Evolutionary conservation across 2,113 vertebrate species (phyloP).

Genomic region (Equus przewalskii): DNA sequence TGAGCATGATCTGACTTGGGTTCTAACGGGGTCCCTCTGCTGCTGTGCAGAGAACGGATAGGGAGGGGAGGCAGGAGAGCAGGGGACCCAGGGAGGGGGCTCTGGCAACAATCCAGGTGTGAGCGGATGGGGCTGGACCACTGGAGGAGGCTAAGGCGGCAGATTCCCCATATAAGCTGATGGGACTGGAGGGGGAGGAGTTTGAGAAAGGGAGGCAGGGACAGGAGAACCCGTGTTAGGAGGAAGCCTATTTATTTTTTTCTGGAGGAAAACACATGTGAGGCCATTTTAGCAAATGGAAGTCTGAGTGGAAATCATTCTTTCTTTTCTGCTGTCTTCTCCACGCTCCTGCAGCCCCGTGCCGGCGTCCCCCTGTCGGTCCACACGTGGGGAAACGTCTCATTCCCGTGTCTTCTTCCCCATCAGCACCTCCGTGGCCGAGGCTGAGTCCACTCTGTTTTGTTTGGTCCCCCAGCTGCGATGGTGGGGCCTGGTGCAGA

Average conservation of each 20-base stretch:
- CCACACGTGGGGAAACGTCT: background rate
- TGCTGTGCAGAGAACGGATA: background rate
- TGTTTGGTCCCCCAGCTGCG: background rate
- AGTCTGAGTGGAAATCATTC: too few relatives aligned
- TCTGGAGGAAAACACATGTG: background rate
- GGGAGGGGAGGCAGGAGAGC: background rate
- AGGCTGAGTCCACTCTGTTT: background rate
- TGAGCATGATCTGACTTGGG: background rate
- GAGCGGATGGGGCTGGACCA: fast-evolving
- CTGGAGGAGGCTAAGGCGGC: background rate
- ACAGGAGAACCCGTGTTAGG: fast-evolving
- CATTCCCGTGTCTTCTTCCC: background rate
- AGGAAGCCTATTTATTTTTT: background rate
- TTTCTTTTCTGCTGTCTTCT: background rate
- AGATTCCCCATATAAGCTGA: fast-evolving
- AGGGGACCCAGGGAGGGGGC: background rate
- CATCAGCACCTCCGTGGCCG: background rate
- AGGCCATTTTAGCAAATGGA: background rate
- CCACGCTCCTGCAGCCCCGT: background rate
- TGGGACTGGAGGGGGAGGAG: too few relatives aligned
- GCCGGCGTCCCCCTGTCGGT: too few relatives aligned
- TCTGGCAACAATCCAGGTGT: fast-evolving
- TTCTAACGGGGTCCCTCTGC: background rate
- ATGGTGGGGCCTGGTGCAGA: background rate
- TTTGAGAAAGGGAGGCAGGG: background rate